These are phyloP conservation scores for Harpalus rubripes DNA, from an alignment of 2,888 invertebrate genomes.

Conservation along the genomic window DNA sequence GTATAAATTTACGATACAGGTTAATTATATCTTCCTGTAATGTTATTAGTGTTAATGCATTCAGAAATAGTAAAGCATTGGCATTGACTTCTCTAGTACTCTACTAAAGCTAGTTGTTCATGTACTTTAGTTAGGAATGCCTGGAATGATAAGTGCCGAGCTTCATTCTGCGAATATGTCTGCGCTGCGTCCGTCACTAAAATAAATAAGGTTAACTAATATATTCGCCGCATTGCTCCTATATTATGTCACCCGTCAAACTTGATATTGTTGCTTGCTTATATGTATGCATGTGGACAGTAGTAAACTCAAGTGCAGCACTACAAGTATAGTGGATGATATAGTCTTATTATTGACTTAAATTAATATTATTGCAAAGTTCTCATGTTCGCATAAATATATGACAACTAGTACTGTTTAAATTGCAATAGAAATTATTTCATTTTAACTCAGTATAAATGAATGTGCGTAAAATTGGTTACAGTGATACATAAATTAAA, in stretches of 20 bases:
- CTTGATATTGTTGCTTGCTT: not conserved
- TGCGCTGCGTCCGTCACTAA: slow-evolving; percentile 15
- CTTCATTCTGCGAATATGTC: slow-evolving; percentile 3
- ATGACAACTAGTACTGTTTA: not conserved
- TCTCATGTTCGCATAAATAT: not conserved
- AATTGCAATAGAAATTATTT: not conserved
- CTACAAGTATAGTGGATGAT: not conserved
- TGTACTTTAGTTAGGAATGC: not conserved
- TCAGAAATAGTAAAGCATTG: slow-evolving; percentile 6
- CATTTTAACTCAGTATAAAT: not conserved
- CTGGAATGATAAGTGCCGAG: slow-evolving; percentile 26
- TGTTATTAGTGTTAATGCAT: not conserved
- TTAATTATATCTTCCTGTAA: not conserved
- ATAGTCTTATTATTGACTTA: not conserved
- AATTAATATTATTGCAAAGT: slow-evolving; percentile 1
- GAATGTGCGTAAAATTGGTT: not conserved
- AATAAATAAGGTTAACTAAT: slow-evolving; percentile 49
- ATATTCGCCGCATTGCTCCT: slow-evolving; percentile 22
- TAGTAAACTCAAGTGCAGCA: not conserved
- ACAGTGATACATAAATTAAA: not conserved
- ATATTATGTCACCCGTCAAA: slow-evolving; percentile 6
- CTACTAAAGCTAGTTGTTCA: no score
- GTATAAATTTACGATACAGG: not conserved
- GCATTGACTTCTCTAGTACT: not conserved
- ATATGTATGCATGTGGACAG: not conserved